A percentile compares a stretch with the other conserved stretches of the same genome.
These are phyloP conservation scores for Enteromius thamalakanensis DNA, from an alignment of 2,797 vertebrate species.

Conservation along the genomic window DNA sequence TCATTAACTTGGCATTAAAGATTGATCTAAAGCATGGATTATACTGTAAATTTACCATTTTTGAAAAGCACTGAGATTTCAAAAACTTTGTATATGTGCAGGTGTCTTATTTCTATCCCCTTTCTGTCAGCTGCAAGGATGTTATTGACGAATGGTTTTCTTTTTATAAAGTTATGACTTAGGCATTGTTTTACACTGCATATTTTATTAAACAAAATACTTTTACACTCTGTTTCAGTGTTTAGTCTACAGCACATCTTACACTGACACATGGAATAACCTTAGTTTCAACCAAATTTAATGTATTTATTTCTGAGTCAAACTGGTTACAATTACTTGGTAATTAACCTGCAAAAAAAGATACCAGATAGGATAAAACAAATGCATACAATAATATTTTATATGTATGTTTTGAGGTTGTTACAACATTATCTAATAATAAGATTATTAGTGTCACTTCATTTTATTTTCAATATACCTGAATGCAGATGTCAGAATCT, in stretches of 20 bases:
- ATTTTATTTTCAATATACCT: background rate
- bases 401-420: no score
- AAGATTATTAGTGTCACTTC: background rate
- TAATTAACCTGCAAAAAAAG: background rate
- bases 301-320: background rate
- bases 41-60: background rate
- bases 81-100: no score
- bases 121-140: background rate
- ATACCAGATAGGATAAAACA: background rate
- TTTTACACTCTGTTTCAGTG: background rate
- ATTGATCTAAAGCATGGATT: background rate
- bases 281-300: background rate
- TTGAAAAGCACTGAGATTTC: constrained; percentile 20
- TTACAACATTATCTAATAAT: background rate
- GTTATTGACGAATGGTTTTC: background rate
- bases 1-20: constrained; percentile 32
- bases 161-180: background rate
- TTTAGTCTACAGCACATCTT: background rate
- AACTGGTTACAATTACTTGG: background rate
- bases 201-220: constrained; percentile 27
- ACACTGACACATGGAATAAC: background rate
- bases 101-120: background rate
- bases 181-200: background rate
- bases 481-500: background rate
- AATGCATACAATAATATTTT: background rate